Evolutionary conservation across 2,888 invertebrate genomes (phyloP), one percentile per base, ranked within the genome.

Genomic region (Perizoma flavofasciatum): DNA sequence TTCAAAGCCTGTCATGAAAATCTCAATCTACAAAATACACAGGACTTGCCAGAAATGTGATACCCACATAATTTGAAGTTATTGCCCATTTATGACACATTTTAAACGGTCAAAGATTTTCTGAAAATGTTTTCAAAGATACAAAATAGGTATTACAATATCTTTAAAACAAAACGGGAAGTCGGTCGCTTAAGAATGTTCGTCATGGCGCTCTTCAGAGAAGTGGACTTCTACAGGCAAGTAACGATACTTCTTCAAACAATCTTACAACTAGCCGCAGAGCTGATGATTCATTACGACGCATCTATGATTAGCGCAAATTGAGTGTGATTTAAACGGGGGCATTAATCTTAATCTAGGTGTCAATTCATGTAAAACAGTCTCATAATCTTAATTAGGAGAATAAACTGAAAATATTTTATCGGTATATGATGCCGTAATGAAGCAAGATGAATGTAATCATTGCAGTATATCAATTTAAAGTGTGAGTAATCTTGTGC

Each of bases 271-370:
- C 22, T 39, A 51, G n/a, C 32, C 35, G 10, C 10, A 61, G 44
- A 34, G 22, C 22, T 22, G 22, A 3, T 33, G 43, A 55, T 48
- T 49, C 32, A 49, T 49, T 49, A 34, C 43, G 43, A 10, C 41
- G 6, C 22, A 39, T 53, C 43, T 43, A 45, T 43, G 53, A 61
- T 53, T 60, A 61, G 10, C 44, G 44, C 49, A 49, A 56, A 54
- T 48, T 58, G 34, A 50, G 49, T 50, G 35, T 56, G 49, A 32
- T 55, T 51, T 55, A 57, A 57, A 55, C 49, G 39, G 41, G 54
- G 46, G 34, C 51, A 59, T 65, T 55, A 63, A 67, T 65, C 59
- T 54, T 44, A 43, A 35, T 61, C 43, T 10, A 34, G 9, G 53
- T 48, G 43, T 59, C 58, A 56, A 33, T 55, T 63, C 3, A 32